Conservation (phyloP, 1,140 invertebrate genomes). For the Drosophila fuyamai region DNA sequence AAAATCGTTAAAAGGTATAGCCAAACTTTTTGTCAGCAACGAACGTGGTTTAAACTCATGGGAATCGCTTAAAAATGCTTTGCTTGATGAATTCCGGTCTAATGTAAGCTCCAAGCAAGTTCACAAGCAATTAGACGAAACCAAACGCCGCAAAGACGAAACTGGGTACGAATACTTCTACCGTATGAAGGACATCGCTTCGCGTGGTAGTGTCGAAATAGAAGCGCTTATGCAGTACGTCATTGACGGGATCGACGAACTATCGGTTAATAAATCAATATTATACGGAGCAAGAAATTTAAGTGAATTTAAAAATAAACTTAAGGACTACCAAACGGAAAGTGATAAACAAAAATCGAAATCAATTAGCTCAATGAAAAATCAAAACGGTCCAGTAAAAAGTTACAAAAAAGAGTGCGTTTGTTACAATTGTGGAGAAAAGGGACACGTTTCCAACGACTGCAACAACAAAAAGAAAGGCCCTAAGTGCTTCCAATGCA, state of each 20-base stretch:
- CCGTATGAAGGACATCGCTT: neutral
- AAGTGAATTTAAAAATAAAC: neutral
- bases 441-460: too few species aligned
- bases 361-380: neutral
- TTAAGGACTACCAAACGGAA: neutral
- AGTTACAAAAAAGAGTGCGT: neutral
- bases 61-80: neutral
- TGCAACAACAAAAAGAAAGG: neutral
- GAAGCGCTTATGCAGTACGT: neutral
- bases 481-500: neutral
- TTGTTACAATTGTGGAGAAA: neutral
- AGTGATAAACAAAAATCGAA: neutral
- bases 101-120: neutral
- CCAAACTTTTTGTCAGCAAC: too few species aligned
- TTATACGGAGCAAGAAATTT: too few species aligned
- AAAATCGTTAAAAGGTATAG: too few species aligned
- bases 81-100: neutral
- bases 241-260: neutral
- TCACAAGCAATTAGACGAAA: neutral
- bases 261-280: too few species aligned
- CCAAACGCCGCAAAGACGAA: neutral
- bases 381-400: neutral
- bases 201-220: neutral
- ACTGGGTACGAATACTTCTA: too few species aligned
- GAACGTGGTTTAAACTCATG: too few species aligned